Percentiles rank a stretch among this genome's conserved stretches.
phyloP scores from a whole-genome alignment of 1,140 invertebrate genomes.

The Meteorus sp. region DNA sequence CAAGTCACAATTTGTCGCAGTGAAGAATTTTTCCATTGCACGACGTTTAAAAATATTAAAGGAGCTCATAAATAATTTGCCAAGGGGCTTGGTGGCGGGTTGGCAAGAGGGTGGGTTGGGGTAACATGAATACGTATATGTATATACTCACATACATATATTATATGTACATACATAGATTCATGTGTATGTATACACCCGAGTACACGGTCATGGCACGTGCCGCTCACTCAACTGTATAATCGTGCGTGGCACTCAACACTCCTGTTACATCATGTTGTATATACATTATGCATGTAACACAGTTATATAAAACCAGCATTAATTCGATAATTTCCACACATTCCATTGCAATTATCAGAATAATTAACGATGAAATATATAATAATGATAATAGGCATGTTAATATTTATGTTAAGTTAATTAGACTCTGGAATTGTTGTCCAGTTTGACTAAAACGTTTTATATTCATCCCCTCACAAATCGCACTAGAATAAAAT shows the following conservation, averaged over 20 bases:
- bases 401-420: too few species aligned
- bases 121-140: too few species aligned
- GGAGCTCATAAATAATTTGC: slow-evolving; percentile 56
- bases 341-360: too few species aligned
- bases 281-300: slow-evolving; percentile 5
- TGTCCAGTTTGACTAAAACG: too few species aligned
- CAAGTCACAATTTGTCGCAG: background rate
- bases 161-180: too few species aligned
- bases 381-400: background rate
- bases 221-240: slow-evolving; percentile 36
- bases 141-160: too few species aligned
- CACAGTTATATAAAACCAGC: background rate
- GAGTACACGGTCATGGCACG: slow-evolving; percentile 35
- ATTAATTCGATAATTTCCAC: too few species aligned
- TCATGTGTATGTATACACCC: too few species aligned
- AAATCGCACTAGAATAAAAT: too few species aligned
- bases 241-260: slow-evolving; percentile 42
- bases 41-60: slow-evolving; percentile 42
- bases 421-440: too few species aligned
- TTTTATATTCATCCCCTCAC: too few species aligned
- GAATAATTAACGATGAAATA: background rate
- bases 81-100: slow-evolving; percentile 30
- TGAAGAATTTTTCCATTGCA: slow-evolving; percentile 25
- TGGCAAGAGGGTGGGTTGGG: too few species aligned
- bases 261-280: slow-evolving; percentile 19